Evolutionary conservation across 2,888 invertebrate species (phyloP).

Genomic region (Netelia melanura): DNA sequence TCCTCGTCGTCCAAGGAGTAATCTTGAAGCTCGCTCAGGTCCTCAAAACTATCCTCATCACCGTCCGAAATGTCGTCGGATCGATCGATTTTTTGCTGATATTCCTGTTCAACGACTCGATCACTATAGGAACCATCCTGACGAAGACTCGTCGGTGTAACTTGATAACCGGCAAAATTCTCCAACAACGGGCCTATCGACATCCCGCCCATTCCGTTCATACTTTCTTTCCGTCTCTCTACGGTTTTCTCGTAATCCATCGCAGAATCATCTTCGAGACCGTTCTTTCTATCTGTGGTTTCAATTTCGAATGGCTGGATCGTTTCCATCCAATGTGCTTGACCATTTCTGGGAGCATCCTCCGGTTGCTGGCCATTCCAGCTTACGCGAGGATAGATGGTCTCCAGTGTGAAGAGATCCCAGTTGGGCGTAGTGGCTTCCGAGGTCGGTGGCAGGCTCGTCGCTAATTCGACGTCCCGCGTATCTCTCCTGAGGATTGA

Average conservation of each 20-base stretch:
- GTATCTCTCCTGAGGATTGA: slow-evolving; percentile 40
- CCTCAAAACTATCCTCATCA: slow-evolving; percentile 66
- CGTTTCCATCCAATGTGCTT: slow-evolving; percentile 13
- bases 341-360: neutral
- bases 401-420: slow-evolving; percentile 11
- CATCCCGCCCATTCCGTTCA: slow-evolving; percentile 8
- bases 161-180: slow-evolving; percentile 66
- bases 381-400: slow-evolving; percentile 26
- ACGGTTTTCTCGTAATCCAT: slow-evolving; percentile 24
- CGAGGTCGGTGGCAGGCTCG: slow-evolving; percentile 30
- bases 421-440: slow-evolving; percentile 36
- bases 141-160: slow-evolving; percentile 59
- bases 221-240: slow-evolving; percentile 43
- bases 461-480: slow-evolving; percentile 14
- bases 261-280: slow-evolving; percentile 22
- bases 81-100: slow-evolving; percentile 9
- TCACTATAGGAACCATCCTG: neutral
- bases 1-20: slow-evolving; percentile 60
- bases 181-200: slow-evolving; percentile 54
- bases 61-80: slow-evolving; percentile 20
- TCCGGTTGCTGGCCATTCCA: slow-evolving; percentile 31
- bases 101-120: neutral
- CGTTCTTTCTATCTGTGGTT: slow-evolving; percentile 20
- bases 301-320: slow-evolving; percentile 35
- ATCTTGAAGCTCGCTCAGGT: slow-evolving; percentile 66